Percentiles rank a stretch among this genome's conserved stretches.
Conservation (phyloP, 1,140 invertebrate species). For the Scaptodrosophila lebanonensis region DNA sequence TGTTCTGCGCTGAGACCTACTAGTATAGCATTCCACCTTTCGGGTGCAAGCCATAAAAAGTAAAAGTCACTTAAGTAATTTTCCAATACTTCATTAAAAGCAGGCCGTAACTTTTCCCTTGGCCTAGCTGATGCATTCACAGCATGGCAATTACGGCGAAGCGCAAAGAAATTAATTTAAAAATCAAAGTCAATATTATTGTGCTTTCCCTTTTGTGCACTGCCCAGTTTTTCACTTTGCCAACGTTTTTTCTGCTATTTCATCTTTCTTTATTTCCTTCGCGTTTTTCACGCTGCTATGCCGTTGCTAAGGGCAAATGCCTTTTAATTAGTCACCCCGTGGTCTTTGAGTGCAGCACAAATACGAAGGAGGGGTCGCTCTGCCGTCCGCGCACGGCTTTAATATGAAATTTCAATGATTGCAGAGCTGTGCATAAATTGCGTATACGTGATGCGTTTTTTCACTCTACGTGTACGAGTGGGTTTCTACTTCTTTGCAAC, state of each 20-base stretch:
- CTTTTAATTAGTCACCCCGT: slow-evolving; percentile 61
- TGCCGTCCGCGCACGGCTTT: too few species aligned
- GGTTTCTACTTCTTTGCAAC: slow-evolving; percentile 14
- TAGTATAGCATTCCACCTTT: too few species aligned
- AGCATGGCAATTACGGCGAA: slow-evolving; percentile 6
- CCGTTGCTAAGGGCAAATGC: slow-evolving; percentile 1
- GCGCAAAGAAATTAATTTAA: slow-evolving; percentile 49
- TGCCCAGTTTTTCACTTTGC: slow-evolving; percentile 19
- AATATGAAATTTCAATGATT: slow-evolving; percentile 58
- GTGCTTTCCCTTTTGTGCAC: slow-evolving; percentile 60
- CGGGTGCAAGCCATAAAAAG: too few species aligned
- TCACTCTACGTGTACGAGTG: too few species aligned
- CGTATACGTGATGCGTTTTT: slow-evolving; percentile 69
- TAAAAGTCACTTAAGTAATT: too few species aligned
- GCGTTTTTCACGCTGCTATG: slow-evolving; percentile 26
- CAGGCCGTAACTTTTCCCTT: too few species aligned
- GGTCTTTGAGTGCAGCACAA: slow-evolving; percentile 54
- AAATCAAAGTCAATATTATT: slow-evolving; percentile 73
- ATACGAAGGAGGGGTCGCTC: slow-evolving; percentile 30
- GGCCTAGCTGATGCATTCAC: too few species aligned
- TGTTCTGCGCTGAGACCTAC: too few species aligned
- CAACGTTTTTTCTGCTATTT: not conserved
- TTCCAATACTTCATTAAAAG: too few species aligned
- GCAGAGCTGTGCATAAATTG: slow-evolving; percentile 63
- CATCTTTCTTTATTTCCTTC: not conserved